phyloP scores from a whole-genome alignment of 2,797 vertebrate species.

The Helostoma temminkii region DNA sequence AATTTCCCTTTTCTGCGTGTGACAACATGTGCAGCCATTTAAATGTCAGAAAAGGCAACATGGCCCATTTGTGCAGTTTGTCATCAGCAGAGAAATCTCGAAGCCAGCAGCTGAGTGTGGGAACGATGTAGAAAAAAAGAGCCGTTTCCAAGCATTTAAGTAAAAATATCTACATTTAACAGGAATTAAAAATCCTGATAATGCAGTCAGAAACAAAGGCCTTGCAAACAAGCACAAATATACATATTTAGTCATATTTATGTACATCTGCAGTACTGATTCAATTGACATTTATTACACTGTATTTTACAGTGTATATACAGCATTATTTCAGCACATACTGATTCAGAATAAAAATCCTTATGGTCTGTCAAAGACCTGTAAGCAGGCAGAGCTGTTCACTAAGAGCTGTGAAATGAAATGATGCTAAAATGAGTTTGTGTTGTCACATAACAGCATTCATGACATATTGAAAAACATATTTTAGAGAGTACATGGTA shows the following conservation, averaged over 20 bases:
- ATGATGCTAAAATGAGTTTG: conserved; percentile 7
- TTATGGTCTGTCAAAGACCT: not conserved
- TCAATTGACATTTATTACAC: not conserved
- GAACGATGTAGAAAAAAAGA: conserved; percentile 24
- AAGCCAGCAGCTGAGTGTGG: conserved; percentile 45
- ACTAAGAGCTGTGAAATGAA: not conserved
- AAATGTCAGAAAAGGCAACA: conserved; percentile 60
- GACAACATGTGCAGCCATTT: conserved; percentile 52
- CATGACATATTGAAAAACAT: conserved; percentile 25
- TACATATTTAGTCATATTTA: not conserved
- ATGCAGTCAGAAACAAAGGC: conserved; percentile 4
- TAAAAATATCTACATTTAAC: conserved; percentile 21
- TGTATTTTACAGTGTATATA: not conserved
- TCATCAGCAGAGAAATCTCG: conserved; percentile 34
- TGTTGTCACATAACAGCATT: conserved; percentile 3
- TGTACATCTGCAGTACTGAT: not conserved
- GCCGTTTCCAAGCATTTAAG: conserved; percentile 13
- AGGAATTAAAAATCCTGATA: conserved; percentile 18
- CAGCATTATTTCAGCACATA: not conserved
- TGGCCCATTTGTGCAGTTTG: conserved; percentile 47
- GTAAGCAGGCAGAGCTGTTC: not conserved
- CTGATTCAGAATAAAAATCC: conserved; percentile 2
- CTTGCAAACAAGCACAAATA: too few species aligned
- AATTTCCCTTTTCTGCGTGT: conserved; percentile 44
- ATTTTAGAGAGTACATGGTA: not conserved